A percentile compares a stretch with the other conserved stretches of the same genome.
phyloP scores from a whole-genome alignment of 2,797 vertebrate genomes.

The Dendrocincla tyrannina region DNA sequence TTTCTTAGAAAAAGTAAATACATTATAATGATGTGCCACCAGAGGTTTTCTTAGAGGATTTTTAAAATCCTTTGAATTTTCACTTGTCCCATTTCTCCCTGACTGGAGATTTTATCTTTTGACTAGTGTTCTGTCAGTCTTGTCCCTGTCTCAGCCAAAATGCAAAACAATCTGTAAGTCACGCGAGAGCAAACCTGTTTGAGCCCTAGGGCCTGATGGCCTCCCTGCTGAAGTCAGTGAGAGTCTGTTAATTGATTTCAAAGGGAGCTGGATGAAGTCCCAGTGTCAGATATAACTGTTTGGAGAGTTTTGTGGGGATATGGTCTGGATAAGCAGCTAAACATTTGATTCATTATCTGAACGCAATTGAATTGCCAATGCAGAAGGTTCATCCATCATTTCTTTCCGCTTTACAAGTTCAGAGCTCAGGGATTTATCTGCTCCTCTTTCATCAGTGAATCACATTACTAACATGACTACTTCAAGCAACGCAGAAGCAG shows the following conservation, averaged over 20 bases:
- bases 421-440: constrained; percentile 57
- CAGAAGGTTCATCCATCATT: constrained; percentile 45
- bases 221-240: constrained; percentile 13
- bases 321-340: background rate
- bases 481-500: constrained; percentile 43
- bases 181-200: background rate
- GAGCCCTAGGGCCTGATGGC: background rate
- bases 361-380: constrained; percentile 15
- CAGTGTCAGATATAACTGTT: constrained; percentile 1
- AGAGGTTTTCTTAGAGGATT: constrained; percentile 1
- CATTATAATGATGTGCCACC: background rate
- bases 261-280: constrained; percentile 34
- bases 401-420: constrained; percentile 29
- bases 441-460: constrained; percentile 52
- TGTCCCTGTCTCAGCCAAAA: background rate
- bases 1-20: background rate
- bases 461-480: constrained; percentile 20
- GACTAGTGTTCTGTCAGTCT: background rate
- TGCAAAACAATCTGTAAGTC: background rate
- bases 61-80: background rate
- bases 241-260: constrained; percentile 44
- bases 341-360: constrained; percentile 36
- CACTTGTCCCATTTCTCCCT: background rate
- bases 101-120: background rate
- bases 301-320: background rate